Base-by-base conservation (phyloP, 2,113 vertebrate species). In the Tragelaphus strepsiceros region DNA sequence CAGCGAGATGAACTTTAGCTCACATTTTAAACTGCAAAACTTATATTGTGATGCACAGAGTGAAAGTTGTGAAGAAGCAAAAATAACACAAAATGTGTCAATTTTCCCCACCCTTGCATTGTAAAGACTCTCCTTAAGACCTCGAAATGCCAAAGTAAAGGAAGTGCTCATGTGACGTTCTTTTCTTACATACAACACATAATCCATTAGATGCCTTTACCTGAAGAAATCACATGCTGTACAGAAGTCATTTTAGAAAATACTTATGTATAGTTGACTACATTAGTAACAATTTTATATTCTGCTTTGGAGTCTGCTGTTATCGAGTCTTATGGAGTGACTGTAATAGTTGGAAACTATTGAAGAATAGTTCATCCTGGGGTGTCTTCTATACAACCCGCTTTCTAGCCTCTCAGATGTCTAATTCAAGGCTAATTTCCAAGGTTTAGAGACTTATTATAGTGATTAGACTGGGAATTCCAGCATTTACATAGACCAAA, bases 201-300 rank as follows among this genome's bases (percentile, higher is more conserved):
- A 88, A 22, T 21, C 56, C 28, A 53, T 81, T 88, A 87, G 80
- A 64, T 49, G n/a, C 5, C 28, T 94, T 80, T 26, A 22, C 14
- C 35, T 62, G 59, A 67, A 88, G 88, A 94, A 80, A 85, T 85
- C 24, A n/a, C 28, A 77, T 32, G 9, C 28, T 51, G 13, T 21
- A 61, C 3, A 86, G 53, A 92, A 94, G 43, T 59, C n/a, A 67
- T 90, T 96, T 77, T 54, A 94, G 81, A 94, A 94, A 74, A 91
- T 43, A 59, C 17, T 35, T 88, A 53, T 19, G 26, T 84, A 24
- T 21, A 81, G 7, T 32, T 88, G 39, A 39, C 30, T 81, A 54
- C 54, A 77, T 81, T 64, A n/a, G 85, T 54, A 88, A 39, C 32
- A 51, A 71, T 88, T 53, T 90, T n/a, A 51, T 26, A 32, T 13